These are phyloP conservation scores for Mantis religiosa DNA, from an alignment of 2,888 invertebrate genomes.

Conservation along the genomic window DNA sequence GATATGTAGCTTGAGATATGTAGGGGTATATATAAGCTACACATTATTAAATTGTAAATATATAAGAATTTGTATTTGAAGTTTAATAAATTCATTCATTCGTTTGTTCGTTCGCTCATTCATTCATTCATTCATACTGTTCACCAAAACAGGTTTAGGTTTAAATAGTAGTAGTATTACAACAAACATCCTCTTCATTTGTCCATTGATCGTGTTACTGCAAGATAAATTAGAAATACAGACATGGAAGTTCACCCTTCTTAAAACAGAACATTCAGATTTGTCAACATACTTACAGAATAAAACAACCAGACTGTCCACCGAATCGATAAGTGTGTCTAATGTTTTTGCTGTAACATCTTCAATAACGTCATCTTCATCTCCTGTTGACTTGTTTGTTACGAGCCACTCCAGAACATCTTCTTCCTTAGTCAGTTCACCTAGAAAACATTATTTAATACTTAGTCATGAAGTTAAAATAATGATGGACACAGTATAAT, in stretches of 20 bases:
- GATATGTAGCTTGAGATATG: too few species aligned
- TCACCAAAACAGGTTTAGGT: too few species aligned
- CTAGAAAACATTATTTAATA: constrained; percentile 44
- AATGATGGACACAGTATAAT: too few species aligned
- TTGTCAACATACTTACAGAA: constrained; percentile 67
- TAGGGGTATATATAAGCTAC: too few species aligned
- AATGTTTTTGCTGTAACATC: constrained; percentile 89
- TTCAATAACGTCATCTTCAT: constrained; percentile 90
- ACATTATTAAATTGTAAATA: too few species aligned
- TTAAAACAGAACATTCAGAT: background rate
- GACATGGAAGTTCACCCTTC: background rate
- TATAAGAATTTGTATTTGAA: too few species aligned
- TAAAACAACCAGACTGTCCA: constrained; percentile 86
- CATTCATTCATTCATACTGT: too few species aligned
- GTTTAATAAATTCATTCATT: too few species aligned
- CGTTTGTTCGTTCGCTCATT: too few species aligned
- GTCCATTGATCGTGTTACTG: background rate
- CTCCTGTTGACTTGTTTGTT: constrained; percentile 87
- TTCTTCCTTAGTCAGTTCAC: constrained; percentile 84
- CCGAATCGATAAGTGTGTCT: constrained; percentile 80
- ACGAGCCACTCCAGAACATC: constrained; percentile 92
- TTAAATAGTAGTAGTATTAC: too few species aligned
- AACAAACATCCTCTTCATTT: too few species aligned
- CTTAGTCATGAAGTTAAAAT: too few species aligned
- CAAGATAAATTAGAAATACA: background rate